Conservation (phyloP, 2,113 vertebrate genomes). For the Hemiprocne comata region DNA sequence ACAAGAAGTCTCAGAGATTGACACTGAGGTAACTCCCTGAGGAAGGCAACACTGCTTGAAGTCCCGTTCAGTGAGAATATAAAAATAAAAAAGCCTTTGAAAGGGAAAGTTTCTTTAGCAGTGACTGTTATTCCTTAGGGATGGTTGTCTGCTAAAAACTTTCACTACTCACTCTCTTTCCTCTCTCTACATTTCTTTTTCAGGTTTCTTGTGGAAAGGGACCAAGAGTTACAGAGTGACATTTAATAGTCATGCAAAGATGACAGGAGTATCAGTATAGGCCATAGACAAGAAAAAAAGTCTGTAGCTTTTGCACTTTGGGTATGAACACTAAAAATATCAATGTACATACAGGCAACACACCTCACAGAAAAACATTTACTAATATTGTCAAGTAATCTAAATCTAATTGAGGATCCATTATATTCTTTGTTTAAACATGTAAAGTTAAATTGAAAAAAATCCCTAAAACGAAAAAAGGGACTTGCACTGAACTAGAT, state of each 20-base stretch:
- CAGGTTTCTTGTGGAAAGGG: neutral
- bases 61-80: neutral
- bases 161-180: neutral
- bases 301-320: neutral
- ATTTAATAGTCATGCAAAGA: neutral
- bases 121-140: neutral
- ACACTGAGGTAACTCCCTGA: neutral
- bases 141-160: neutral
- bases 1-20: neutral
- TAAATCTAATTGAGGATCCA: neutral
- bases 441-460: neutral
- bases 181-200: neutral
- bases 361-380: neutral
- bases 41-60: neutral
- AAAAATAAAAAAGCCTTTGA: neutral
- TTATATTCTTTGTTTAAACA: neutral
- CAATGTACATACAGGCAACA: neutral
- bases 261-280: neutral
- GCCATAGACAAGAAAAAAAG: neutral
- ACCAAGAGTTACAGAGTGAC: neutral
- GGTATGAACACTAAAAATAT: neutral
- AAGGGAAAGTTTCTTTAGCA: neutral
- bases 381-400: neutral
- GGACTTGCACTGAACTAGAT: neutral
- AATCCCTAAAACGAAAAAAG: neutral